Conservation (phyloP, 1,140 invertebrate genomes). For the Fopius arisanus region DNA sequence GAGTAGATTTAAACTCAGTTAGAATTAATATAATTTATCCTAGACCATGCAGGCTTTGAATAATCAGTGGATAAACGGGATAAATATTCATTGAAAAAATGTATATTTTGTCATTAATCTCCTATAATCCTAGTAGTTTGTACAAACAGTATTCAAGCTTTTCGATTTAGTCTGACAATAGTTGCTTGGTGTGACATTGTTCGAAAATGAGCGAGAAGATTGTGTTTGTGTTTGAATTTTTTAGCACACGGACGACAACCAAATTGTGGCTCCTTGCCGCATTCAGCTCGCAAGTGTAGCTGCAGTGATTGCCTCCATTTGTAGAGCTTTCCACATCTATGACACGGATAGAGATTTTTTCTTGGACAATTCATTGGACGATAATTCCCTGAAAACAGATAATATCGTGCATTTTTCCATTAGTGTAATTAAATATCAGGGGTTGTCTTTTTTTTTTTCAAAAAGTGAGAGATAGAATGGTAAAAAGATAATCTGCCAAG, state of each 20-base stretch:
- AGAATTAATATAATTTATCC: not conserved
- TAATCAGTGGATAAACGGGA: not conserved
- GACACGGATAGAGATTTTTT: slow-evolving; percentile 46
- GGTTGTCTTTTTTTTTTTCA: too few relatives aligned
- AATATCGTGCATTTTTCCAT: not conserved
- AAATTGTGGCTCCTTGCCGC: slow-evolving; percentile 66
- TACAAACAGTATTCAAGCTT: not conserved
- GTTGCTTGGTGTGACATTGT: slow-evolving; percentile 47
- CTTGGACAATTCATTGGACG: not conserved
- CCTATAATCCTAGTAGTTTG: not conserved
- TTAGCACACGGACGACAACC: slow-evolving; percentile 61
- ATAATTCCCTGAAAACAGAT: slow-evolving; percentile 41
- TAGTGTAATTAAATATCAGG: not conserved
- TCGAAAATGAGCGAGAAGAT: slow-evolving; percentile 49
- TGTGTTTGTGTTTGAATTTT: slow-evolving; percentile 52
- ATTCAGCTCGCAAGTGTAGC: slow-evolving; percentile 65
- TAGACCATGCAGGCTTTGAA: not conserved
- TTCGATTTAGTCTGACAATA: slow-evolving; percentile 1
- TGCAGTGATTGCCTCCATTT: slow-evolving; percentile 54
- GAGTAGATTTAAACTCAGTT: not conserved
- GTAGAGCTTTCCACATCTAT: slow-evolving; percentile 60
- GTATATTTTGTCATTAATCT: not conserved
- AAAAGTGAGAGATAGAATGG: not conserved
- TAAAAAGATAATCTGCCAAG: not conserved
- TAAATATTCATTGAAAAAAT: not conserved